Evolutionary conservation across 2,113 vertebrate species (phyloP).

Genomic region (Silurus asotus): DNA sequence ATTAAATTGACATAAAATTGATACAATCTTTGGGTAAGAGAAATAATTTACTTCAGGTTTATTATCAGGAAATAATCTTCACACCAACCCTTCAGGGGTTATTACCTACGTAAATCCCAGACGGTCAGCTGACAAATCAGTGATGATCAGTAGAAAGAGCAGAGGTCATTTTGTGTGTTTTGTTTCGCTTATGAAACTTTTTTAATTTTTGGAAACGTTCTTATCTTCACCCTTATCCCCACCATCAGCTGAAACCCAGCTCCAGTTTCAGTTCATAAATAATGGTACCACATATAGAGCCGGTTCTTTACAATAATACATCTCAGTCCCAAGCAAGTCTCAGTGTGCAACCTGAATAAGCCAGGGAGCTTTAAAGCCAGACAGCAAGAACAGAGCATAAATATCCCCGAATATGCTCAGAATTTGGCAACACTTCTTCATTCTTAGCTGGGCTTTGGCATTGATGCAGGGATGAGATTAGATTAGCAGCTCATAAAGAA

Average conservation of each 20-base stretch:
- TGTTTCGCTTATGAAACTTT: neutral
- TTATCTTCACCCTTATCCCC: constrained; percentile 16
- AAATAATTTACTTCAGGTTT: too few relatives aligned
- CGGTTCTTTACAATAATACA: constrained; percentile 14
- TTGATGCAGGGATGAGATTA: too few relatives aligned
- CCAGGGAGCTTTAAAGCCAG: neutral
- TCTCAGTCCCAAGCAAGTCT: neutral
- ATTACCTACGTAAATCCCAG: neutral
- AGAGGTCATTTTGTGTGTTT: neutral
- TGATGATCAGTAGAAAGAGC: neutral
- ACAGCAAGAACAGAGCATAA: neutral
- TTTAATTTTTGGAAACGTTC: neutral
- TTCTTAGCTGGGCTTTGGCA: neutral
- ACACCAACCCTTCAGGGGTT: neutral
- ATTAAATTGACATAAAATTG: too few relatives aligned
- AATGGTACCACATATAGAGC: neutral
- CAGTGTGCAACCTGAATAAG: neutral
- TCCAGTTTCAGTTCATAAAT: constrained; percentile 17
- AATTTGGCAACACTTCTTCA: neutral
- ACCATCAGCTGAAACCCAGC: constrained; percentile 20
- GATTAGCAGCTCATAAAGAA: neutral
- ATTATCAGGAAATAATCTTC: too few relatives aligned
- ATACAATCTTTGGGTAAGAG: too few relatives aligned
- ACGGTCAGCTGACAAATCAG: neutral
- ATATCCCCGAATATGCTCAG: neutral